Evolutionary conservation across 2,888 invertebrate genomes (phyloP), one percentile per base, ranked within the genome.

Genomic region (Pristionchus maxplancki): DNA sequence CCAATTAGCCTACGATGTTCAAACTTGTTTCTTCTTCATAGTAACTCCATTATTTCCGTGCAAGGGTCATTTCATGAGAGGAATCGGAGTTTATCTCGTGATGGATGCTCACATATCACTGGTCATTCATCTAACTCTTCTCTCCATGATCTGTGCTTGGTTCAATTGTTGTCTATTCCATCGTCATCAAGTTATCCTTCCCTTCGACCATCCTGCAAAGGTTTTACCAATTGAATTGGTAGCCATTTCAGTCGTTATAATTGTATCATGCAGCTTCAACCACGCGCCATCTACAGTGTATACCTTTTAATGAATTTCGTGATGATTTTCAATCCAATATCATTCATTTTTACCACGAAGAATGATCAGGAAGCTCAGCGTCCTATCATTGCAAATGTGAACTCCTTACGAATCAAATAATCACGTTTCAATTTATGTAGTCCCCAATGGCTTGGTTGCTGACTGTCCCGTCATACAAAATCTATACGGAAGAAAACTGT

Each of bases 101-200:
- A 48, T 78, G n/a, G 48, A 28, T 78, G 78, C 78, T 15, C 78
- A 78, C 9, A 28, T 13, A 2, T 78, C 78, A 40, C 48, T 78
- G 44, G 78, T 78, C 15, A 78, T 78, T 5, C 37, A 78, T 78
- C n/a, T 78, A 9, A 78, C 78, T 4, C 17, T 44, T 44, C 44
- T 78, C 17, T 78, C 78, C 2, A 78, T 78, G 24, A 78, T 78
- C 13, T n/a, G 78, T 44, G 78, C 78, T 11, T 48, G 24, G 78
- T 78, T 78, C 44, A 78, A 78, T 28, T 78, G 78, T 28, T 78
- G 78, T 28, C 28, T 78, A 28, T 78, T 78, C 78, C 78, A 78
- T 44, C 44, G 78, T 13, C 78, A 78, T 44, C 78, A 78, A 44
- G 44, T 78, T 3, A 48, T 78, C 44, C 78, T 78, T 44, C 48